A percentile compares a stretch with the other conserved stretches of the same genome.
phyloP scores from a whole-genome alignment of 2,113 vertebrate species.

The Rutilus rutilus region DNA sequence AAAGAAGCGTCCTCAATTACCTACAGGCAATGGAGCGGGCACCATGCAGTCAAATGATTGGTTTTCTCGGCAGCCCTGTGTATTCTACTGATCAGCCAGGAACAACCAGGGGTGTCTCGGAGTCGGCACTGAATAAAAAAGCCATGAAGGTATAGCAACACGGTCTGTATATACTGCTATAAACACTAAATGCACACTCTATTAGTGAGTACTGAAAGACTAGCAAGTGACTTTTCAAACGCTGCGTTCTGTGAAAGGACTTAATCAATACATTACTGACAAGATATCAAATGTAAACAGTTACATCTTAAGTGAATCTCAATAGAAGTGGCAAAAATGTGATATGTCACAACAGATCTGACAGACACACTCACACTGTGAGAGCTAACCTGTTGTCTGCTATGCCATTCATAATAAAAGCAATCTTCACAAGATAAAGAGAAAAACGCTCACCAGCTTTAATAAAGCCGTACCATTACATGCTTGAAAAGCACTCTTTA shows the following conservation, averaged over 20 bases:
- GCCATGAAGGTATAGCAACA: neutral
- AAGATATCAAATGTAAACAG: neutral
- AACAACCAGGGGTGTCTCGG: neutral
- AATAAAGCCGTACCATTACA: neutral
- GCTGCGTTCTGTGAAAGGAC: neutral
- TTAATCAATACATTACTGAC: neutral
- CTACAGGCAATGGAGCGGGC: conserved; percentile 1
- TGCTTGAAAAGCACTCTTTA: neutral
- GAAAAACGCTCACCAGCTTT: neutral
- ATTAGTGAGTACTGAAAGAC: neutral
- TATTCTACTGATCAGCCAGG: neutral
- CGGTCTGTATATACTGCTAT: neutral
- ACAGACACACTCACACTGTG: neutral
- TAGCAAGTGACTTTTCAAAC: neutral
- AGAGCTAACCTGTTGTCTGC: neutral
- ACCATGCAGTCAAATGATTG: conserved; percentile 30
- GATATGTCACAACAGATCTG: neutral
- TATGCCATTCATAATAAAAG: neutral
- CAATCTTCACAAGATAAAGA: neutral
- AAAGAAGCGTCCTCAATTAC: conserved; percentile 33
- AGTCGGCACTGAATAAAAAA: neutral
- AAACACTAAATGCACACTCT: neutral
- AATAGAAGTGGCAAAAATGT: neutral
- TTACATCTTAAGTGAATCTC: neutral
- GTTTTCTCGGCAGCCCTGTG: conserved; percentile 10